phyloP scores from a whole-genome alignment of 2,888 invertebrate species.

The Amiota minor region DNA sequence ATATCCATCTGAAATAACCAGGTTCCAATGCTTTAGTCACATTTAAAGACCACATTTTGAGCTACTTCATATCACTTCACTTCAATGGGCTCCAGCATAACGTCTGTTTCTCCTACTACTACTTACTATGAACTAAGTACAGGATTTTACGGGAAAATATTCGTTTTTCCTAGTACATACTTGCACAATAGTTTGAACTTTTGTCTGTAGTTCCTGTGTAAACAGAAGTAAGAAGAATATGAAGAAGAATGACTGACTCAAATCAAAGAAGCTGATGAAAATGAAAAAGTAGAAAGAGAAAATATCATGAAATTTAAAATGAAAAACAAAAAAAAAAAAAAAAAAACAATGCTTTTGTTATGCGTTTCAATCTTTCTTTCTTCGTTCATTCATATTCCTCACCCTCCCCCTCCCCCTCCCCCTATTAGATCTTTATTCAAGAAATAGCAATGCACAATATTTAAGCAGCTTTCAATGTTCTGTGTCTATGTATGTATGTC shows the following conservation, averaged over 20 bases:
- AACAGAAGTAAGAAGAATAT: no score
- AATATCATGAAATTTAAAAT: not conserved
- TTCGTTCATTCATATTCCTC: not conserved
- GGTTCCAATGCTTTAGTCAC: constrained; percentile 35
- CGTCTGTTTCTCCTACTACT: no score
- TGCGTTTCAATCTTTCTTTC: not conserved
- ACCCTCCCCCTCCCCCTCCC: not conserved
- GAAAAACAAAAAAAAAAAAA: not conserved
- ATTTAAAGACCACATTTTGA: constrained; percentile 4
- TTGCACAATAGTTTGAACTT: constrained; percentile 1
- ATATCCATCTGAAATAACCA: not conserved
- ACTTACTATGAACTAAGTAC: no score
- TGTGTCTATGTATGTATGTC: constrained; percentile 29
- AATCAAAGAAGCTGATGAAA: no score
- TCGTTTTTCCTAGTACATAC: no score
- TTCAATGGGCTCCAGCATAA: no score
- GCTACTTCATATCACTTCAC: not conserved
- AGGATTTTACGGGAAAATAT: no score
- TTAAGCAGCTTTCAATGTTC: constrained; percentile 30
- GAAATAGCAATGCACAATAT: not conserved
- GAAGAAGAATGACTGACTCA: no score
- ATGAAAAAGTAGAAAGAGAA: not conserved
- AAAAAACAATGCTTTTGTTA: constrained; percentile 8
- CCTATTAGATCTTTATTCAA: constrained; percentile 9
- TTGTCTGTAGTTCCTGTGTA: not conserved